phyloP scores from a whole-genome alignment of 2,888 invertebrate genomes.

The Mimumesa dahlbomi region DNA sequence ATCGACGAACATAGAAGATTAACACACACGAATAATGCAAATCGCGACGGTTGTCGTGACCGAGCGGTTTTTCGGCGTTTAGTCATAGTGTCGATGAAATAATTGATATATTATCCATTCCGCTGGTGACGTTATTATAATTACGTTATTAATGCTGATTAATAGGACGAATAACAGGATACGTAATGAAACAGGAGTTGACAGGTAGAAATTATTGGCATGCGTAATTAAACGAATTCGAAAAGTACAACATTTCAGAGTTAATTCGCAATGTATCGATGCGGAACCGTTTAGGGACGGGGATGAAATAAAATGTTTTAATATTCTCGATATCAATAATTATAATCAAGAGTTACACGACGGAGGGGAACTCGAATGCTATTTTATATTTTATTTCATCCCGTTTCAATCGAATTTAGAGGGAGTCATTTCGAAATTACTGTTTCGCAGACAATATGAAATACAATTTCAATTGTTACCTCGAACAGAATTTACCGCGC shows the following conservation, averaged over 20 bases:
- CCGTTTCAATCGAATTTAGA: not conserved
- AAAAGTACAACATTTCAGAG: not conserved
- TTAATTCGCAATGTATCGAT: too few relatives aligned
- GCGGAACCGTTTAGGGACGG: too few relatives aligned
- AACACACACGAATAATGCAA: constrained; percentile 14
- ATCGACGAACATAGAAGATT: constrained; percentile 32
- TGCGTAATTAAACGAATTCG: not conserved
- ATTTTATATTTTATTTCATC: constrained; percentile 1
- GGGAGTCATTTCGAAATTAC: constrained; percentile 3
- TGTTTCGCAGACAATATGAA: not conserved
- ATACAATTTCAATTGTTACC: constrained; percentile 4
- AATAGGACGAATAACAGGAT: too few relatives aligned
- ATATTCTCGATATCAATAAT: too few relatives aligned
- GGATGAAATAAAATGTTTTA: too few relatives aligned
- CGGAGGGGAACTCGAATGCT: too few relatives aligned
- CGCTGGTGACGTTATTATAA: constrained; percentile 9
- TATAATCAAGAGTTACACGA: too few relatives aligned
- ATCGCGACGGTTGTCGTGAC: not conserved
- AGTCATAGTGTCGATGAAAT: constrained; percentile 8
- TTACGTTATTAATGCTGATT: constrained; percentile 1
- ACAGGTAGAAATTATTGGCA: not conserved
- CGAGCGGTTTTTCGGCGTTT: constrained; percentile 9
- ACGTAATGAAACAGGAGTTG: too few relatives aligned
- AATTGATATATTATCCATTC: constrained; percentile 4
- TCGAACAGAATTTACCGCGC: constrained; percentile 3